Evolutionary conservation across 2,797 vertebrate species (phyloP), one percentile per base, ranked within the genome.

Genomic region (Percopsis omiscomaycus): DNA sequence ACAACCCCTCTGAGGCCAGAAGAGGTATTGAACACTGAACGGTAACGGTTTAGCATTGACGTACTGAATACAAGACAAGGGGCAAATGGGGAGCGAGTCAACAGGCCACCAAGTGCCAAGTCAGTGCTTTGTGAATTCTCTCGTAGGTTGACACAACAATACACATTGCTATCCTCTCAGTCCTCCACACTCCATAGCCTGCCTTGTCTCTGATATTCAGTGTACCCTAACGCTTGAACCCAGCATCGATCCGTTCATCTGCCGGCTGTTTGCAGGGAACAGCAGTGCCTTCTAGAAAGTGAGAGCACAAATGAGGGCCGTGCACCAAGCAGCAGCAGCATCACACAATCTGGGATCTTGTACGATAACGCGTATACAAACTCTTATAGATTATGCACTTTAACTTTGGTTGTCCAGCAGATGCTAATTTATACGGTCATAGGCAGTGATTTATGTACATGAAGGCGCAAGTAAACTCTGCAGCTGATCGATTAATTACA

Each of bases 21-120:
- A 79, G 76, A 85, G 87, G 85, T 88, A 88, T 79, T 67, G 71
- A 58, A 66, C 45, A 59, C 45, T 27, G 46, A 59, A 51, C 67
- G 54, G 61, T 42, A 42, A 42, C 37, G 8, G 37, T 10, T 42
- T 42, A 42, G 32, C 53, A 66, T 29, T 42, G 37, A 14, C 63
- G 62, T 3, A 5, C 61, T 60, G 3, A 52, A 22, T 45, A 47
- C 62, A 61, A 71, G 64, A 75, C 58, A 30, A 16, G 3, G 11
- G 11, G 13, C 66, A 16, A 16, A 56, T 59, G 68, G 59, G 64
- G 62, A 46, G 42, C 58, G 61, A 59, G 15, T 51, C 66, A 64
- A 51, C 50, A 10, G 9, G 37, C 37, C 37, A 42, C 37, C 8
- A 9, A 42, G 37, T 9, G 9, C 37, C 37, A 4, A 42, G 37